Conservation (phyloP, 2,113 vertebrate genomes). For the Seriola rivoliana region DNA sequence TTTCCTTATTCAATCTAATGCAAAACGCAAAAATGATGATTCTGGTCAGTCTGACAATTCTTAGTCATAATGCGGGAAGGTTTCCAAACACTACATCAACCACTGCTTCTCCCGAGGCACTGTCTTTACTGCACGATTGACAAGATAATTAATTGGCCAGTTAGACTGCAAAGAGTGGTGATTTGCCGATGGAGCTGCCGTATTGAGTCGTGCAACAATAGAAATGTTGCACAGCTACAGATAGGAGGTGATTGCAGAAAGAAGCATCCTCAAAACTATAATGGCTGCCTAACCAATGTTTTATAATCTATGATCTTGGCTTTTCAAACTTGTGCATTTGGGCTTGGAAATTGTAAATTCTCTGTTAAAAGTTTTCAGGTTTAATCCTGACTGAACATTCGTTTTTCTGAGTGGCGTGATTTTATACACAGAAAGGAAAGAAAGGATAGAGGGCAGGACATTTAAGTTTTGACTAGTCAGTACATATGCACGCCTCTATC, state of each 20-base stretch:
- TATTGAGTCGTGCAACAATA: neutral
- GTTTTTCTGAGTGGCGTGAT: neutral
- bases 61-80: constrained; percentile 1
- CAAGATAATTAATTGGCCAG: constrained; percentile 37
- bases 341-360: neutral
- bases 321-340: neutral
- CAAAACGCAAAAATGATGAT: neutral
- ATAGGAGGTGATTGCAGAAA: neutral
- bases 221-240: constrained; percentile 6
- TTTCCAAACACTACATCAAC: constrained; percentile 15
- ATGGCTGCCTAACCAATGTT: neutral
- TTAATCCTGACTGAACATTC: neutral
- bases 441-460: neutral
- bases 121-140: constrained; percentile 24
- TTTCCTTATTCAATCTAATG: neutral
- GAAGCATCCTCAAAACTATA: neutral
- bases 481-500: neutral
- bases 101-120: neutral
- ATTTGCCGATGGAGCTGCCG: constrained; percentile 18
- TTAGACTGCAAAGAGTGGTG: constrained; percentile 30
- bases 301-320: neutral
- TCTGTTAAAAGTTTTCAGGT: neutral
- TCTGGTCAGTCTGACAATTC: neutral
- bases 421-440: neutral
- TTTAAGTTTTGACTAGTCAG: neutral